Base-by-base conservation (phyloP, 2,797 vertebrate genomes). In the Centroberyx gerrardi region DNA sequence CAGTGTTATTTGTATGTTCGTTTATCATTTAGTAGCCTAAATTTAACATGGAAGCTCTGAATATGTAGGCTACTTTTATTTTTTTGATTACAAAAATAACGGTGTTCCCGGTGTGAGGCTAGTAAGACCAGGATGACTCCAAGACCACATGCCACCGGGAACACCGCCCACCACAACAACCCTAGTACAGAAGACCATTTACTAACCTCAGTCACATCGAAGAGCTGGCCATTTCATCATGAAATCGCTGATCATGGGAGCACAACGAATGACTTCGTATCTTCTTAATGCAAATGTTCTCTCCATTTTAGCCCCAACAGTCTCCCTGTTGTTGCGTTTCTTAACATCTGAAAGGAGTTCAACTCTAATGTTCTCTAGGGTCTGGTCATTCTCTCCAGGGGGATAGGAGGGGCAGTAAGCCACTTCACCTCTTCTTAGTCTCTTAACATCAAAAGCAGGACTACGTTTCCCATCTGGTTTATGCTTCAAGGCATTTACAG, bases 261-360 rank as follows among this genome's bases (percentile, higher is more conserved):
- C 71, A 33, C 15, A 8, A 60, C 33, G 22, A 9, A 82, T 51
- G 5, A 74, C 22, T 69, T 82, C 48, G 40, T 70, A 48, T 66
- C 55, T 56, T 67, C 66, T 74, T 56, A 74, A 76, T 60, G 59
- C 68, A 58, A 76, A 77, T 68, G 36, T 73, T 68, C 5, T 64
- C 3, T 72, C 33, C 74, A 74, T 74, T 74, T 82, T 70, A 15
- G 22, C 13, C 51, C 36, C 53, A 63, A 76, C 18, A 46, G 75
- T 68, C 71, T 73, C 74, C 67, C 71, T 71, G 55, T 88, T 84
- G 5, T 84, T 78, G 0, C 17, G 28, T 53, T 78, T 73, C 67
- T 81, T 82, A 36, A 82, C 2, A 80, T 86, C 78, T 78, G 72
- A 72, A 62, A 86, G 62, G 14, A 75, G 79, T 70, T 86, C 71